Base-by-base conservation (phyloP, 2,113 vertebrate genomes). In the Centropus bengalensis region DNA sequence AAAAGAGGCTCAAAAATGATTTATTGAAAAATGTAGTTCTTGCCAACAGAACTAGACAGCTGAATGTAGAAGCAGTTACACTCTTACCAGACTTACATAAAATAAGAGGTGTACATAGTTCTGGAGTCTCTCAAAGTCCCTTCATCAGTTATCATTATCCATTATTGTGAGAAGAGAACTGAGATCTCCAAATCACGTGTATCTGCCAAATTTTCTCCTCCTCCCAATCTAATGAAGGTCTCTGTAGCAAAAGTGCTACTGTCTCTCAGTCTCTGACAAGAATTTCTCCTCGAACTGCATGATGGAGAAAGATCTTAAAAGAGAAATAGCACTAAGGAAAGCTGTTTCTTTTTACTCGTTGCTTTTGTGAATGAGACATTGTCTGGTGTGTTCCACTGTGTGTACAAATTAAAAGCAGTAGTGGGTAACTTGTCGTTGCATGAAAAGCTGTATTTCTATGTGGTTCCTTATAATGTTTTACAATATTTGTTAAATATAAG, bases 1-100 rank as follows among this genome's bases (percentile, higher is more conserved):
- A 97, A 95, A 97, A 94, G 83, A 80, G n/a, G 55, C 27, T 93
- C 87, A 74, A 93, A 94, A 95, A 89, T 88, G 74, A 96, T 97
- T 96, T 94, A 96, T 96, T 95, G 92, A 94, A 93, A 97, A 96
- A 96, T 38, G 59, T 60, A 82, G 55, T 66, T 70, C 80, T 93
- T 95, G 76, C 78, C 94, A 96, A 56, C 62, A 59, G 83, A 96
- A 81, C 69, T 86, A 82, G 9, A 87, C 80, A 93, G 89, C 64
- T 92, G 95, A 88, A 86, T 89, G 82, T 49, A 62, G 94, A 93
- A 97, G 40, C 30, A 84, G 95, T 64, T 66, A 88, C 16, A n/a
- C 40, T 95, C 97, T 97, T 96, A 95, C 96, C 86, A 96, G 67
- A 77, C 51, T 74, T 93, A 95, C 20, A 40, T 96, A 95, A 97